Conservation (phyloP, 92 coral and sea anemone genomes). For the Palythoa heliodiscus region DNA sequence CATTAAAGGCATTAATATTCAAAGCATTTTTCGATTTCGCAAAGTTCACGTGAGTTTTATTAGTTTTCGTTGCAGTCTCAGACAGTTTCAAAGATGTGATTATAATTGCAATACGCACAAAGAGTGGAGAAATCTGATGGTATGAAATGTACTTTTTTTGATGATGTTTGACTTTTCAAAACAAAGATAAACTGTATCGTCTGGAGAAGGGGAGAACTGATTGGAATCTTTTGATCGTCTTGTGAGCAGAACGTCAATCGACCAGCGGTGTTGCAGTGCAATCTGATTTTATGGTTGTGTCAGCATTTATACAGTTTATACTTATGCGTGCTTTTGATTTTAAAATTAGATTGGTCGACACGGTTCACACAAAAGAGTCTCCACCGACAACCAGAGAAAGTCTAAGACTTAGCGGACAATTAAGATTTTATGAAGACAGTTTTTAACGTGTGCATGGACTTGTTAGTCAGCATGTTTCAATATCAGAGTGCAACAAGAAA, state of each 20-base stretch:
- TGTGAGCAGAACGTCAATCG: background rate
- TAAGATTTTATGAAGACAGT: slow-evolving; percentile 19
- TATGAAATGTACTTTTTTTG: background rate
- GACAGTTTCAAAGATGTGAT: background rate
- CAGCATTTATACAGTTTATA: background rate
- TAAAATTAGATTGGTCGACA: slow-evolving; percentile 5
- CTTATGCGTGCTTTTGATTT: background rate
- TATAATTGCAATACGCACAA: too few relatives aligned
- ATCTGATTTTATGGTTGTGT: background rate
- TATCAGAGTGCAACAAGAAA: slow-evolving; percentile 10
- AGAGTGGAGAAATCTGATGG: background rate
- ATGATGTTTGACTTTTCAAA: background rate
- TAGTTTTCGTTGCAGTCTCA: too few relatives aligned
- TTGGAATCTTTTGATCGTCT: background rate
- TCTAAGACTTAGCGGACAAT: slow-evolving; percentile 30
- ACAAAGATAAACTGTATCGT: slow-evolving; percentile 11
- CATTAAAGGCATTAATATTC: slow-evolving; percentile 13
- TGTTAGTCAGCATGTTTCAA: slow-evolving; percentile 10
- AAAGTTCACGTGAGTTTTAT: background rate
- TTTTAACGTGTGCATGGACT: background rate
- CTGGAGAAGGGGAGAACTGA: background rate
- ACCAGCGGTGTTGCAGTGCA: slow-evolving; percentile 14
- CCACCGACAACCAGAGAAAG: background rate
- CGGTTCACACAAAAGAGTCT: slow-evolving; percentile 12
- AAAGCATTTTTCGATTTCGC: background rate